phyloP scores from a whole-genome alignment of 2,888 invertebrate species.

The Hirtodrosophila cameraria region DNA sequence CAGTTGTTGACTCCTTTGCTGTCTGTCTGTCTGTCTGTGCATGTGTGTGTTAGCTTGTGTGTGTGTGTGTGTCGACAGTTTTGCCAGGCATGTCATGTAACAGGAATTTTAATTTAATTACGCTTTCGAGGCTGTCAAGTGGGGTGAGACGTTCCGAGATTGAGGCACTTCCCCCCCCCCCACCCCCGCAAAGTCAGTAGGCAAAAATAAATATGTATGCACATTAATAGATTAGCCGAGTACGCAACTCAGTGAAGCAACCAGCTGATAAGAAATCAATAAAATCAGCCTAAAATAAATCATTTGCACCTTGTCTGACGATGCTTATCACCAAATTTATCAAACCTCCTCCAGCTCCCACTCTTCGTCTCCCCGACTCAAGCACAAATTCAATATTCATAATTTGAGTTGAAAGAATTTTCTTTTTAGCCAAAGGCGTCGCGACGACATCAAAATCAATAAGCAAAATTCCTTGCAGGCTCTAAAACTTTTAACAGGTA shows the following conservation, averaged over 20 bases:
- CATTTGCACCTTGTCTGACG: slow-evolving; percentile 58
- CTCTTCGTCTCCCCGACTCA: neutral
- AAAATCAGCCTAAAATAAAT: slow-evolving; percentile 63
- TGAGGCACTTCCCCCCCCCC: too few relatives aligned
- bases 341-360: neutral
- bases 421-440: slow-evolving; percentile 44
- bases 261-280: slow-evolving; percentile 71
- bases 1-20: slow-evolving; percentile 51
- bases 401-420: slow-evolving; percentile 59
- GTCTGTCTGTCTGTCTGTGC: slow-evolving; percentile 6
- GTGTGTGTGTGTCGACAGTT: slow-evolving; percentile 60
- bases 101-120: slow-evolving; percentile 80
- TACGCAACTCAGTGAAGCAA: slow-evolving; percentile 1
- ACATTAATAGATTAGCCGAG: slow-evolving; percentile 63
- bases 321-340: slow-evolving; percentile 51
- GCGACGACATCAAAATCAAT: slow-evolving; percentile 64
- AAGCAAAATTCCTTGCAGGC: slow-evolving; percentile 44
- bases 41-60: slow-evolving; percentile 22
- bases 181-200: neutral
- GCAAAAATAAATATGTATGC: slow-evolving; percentile 39
- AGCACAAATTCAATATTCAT: slow-evolving; percentile 74
- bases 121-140: slow-evolving; percentile 39
- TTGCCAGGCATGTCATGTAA: slow-evolving; percentile 71
- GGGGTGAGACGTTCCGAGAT: slow-evolving; percentile 24
- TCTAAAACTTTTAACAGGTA: slow-evolving; percentile 66